Conservation (phyloP, 2,888 invertebrate genomes). For the Podotricha telesiphe region DNA sequence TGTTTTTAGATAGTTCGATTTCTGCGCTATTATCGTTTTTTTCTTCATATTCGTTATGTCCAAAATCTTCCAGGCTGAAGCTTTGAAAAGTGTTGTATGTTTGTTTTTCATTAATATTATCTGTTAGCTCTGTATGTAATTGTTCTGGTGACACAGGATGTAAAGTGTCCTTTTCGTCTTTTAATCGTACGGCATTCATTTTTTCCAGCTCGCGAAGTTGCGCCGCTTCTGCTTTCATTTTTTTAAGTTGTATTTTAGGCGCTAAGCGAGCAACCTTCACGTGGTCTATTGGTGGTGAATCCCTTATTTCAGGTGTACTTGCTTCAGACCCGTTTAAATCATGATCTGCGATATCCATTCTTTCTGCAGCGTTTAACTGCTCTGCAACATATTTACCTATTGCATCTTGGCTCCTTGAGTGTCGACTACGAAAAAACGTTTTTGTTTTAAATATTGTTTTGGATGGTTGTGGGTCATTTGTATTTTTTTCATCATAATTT, state of each 20-base stretch:
- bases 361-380: conserved; percentile 75
- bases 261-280: conserved; percentile 82
- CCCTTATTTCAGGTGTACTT: conserved; percentile 67
- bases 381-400: conserved; percentile 82
- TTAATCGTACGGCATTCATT: conserved; percentile 41
- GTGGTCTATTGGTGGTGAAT: conserved; percentile 76
- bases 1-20: conserved; percentile 1
- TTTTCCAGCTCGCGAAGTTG: conserved; percentile 65
- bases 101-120: conserved; percentile 45
- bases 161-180: conserved; percentile 39
- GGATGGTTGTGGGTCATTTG: conserved; percentile 56
- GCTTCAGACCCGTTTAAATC: conserved; percentile 73
- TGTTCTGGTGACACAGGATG: conserved; percentile 40
- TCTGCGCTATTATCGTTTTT: conserved; percentile 7
- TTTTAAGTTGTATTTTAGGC: conserved; percentile 80
- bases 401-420: conserved; percentile 81
- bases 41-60: conserved; percentile 35
- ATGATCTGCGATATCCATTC: conserved; percentile 70
- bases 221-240: conserved; percentile 78
- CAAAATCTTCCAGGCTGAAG: conserved; percentile 25
- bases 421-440: conserved; percentile 82
- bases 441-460: conserved; percentile 82
- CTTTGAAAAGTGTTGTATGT: conserved; percentile 39
- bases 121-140: conserved; percentile 44
- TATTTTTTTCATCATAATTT: conserved; percentile 53